Percentiles rank a stretch among this genome's conserved stretches.
phyloP scores from a whole-genome alignment of 2,888 invertebrate species.

The Drosophila rubida region DNA sequence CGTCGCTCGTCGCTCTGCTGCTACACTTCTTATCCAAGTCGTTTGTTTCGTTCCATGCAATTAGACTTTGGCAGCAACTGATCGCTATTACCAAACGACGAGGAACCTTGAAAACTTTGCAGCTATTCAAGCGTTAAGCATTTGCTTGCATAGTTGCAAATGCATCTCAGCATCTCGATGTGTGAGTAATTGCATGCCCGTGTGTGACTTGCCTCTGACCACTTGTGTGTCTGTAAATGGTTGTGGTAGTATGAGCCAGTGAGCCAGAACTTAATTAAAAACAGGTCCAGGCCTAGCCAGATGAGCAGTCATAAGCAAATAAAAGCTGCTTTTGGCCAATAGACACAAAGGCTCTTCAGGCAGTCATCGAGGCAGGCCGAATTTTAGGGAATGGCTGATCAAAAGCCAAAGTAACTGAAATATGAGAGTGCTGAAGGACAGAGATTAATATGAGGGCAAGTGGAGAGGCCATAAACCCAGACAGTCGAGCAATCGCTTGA shows the following conservation, averaged over 20 bases:
- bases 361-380: background rate
- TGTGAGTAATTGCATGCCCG: conserved; percentile 10
- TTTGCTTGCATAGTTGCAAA: conserved; percentile 42
- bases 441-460: background rate
- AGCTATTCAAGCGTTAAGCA: conserved; percentile 60
- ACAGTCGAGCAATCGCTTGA: no score
- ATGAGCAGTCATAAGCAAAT: conserved; percentile 50
- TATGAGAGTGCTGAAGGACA: background rate
- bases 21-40: conserved; percentile 68
- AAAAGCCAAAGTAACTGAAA: conserved; percentile 16
- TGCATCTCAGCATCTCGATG: conserved; percentile 24
- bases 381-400: background rate
- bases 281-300: conserved; percentile 23
- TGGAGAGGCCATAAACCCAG: background rate
- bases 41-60: conserved; percentile 80
- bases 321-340: conserved; percentile 31
- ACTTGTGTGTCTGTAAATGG: background rate
- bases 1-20: no score
- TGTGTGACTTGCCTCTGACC: background rate
- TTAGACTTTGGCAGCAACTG: conserved; percentile 78
- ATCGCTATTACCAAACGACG: conserved; percentile 60
- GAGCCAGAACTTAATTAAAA: conserved; percentile 66
- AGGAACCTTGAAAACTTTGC: conserved; percentile 58
- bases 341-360: conserved; percentile 22
- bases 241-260: conserved; percentile 13